Conservation (phyloP, 1,140 invertebrate genomes). For the Drosophila kepulauana region DNA sequence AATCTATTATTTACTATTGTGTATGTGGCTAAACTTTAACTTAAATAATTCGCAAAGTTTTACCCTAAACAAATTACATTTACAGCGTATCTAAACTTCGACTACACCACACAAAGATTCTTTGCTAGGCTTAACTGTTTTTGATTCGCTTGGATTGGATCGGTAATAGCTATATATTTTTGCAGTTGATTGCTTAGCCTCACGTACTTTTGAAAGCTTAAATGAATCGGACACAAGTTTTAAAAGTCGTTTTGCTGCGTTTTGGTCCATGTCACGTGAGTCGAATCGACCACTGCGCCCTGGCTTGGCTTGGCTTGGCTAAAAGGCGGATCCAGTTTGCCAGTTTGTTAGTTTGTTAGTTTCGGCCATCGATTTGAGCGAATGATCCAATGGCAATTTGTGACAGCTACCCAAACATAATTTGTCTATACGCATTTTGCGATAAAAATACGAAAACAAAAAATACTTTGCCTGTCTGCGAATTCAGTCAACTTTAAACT, state of each 20-base stretch:
- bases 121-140: conserved; percentile 20
- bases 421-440: conserved; percentile 60
- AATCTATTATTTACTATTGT: no score
- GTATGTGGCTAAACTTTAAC: not conserved
- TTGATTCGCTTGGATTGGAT: conserved; percentile 45
- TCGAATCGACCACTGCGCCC: conserved; percentile 22
- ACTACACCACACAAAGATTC: no score
- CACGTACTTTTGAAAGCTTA: conserved; percentile 42
- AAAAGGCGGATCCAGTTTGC: conserved; percentile 24
- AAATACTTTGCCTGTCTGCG: conserved; percentile 20
- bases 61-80: not conserved
- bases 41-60: no score
- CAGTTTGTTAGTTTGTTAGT: not conserved
- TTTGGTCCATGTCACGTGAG: conserved; percentile 61
- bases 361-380: conserved; percentile 22
- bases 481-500: conserved; percentile 31
- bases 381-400: conserved; percentile 52
- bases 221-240: conserved; percentile 51
- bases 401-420: conserved; percentile 72
- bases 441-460: conserved; percentile 2
- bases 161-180: conserved; percentile 60
- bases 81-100: conserved; percentile 10
- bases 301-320: not conserved
- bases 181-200: conserved; percentile 45
- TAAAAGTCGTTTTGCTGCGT: conserved; percentile 67